Percentiles rank a stretch among this genome's conserved stretches.
phyloP scores from a whole-genome alignment of 2,888 invertebrate species.

The Drosophila paracracens region DNA sequence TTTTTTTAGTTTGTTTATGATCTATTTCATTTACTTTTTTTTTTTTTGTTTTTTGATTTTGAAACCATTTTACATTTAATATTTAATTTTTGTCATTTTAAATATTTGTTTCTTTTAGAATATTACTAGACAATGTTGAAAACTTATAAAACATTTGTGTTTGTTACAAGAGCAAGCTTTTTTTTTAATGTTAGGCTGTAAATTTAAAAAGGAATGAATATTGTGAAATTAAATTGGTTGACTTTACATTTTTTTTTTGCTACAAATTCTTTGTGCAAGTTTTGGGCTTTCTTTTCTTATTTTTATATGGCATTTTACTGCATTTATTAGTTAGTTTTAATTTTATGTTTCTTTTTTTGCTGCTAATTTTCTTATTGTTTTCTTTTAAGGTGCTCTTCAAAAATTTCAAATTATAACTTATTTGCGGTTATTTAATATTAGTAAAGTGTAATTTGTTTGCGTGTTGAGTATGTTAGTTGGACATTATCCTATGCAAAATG shows the following conservation, averaged over 20 bases:
- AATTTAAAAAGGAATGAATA: conserved; percentile 23
- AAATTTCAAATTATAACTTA: conserved; percentile 61
- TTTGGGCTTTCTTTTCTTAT: conserved; percentile 45
- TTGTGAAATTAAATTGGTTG: conserved; percentile 26
- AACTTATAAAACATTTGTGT: conserved; percentile 22
- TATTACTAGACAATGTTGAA: conserved; percentile 26
- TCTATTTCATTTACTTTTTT: conserved; percentile 16
- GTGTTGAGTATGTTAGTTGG: conserved; percentile 16
- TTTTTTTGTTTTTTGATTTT: conserved; percentile 61
- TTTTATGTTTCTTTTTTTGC: conserved; percentile 25
- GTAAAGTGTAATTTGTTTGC: conserved; percentile 13
- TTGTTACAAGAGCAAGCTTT: conserved; percentile 25
- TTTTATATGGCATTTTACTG: conserved; percentile 49
- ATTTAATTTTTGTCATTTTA: conserved; percentile 55
- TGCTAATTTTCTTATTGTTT: conserved; percentile 75
- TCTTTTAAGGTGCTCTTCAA: conserved; percentile 78
- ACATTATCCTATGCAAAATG: conserved; percentile 14
- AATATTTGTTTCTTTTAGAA: conserved; percentile 23
- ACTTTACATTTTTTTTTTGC: conserved; percentile 40
- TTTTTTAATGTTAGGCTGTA: conserved; percentile 5
- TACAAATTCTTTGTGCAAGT: conserved; percentile 54
- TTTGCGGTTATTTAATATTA: conserved; percentile 25
- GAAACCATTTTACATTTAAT: conserved; percentile 76
- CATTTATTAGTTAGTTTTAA: conserved; percentile 33
- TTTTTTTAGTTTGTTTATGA: conserved; percentile 12